These are phyloP conservation scores for Pelusios castaneus DNA, from an alignment of 2,113 vertebrate species.

Conservation along the genomic window DNA sequence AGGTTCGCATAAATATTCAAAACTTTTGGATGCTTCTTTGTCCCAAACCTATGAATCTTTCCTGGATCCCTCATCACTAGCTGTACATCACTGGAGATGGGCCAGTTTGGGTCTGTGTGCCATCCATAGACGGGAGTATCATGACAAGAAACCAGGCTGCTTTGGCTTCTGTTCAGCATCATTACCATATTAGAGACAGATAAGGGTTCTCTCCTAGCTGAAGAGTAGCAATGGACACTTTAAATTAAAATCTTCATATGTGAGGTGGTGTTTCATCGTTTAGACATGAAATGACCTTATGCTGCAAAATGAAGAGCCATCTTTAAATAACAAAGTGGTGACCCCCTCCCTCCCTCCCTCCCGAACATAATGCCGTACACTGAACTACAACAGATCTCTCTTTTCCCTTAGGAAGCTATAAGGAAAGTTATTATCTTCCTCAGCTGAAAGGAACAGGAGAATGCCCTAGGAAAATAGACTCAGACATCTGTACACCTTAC, in stretches of 20 bases:
- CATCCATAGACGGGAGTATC: not conserved
- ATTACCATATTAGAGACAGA: constrained; percentile 8
- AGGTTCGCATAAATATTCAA: not conserved
- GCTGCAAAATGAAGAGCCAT: constrained; percentile 71
- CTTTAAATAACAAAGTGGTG: constrained; percentile 72
- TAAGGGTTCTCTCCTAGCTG: constrained; percentile 58
- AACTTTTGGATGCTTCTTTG: not conserved
- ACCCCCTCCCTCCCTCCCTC: constrained; percentile 65
- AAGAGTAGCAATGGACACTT: constrained; percentile 61
- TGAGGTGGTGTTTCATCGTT: constrained; percentile 69
- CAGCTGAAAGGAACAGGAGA: not conserved
- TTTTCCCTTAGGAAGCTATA: constrained; percentile 36
- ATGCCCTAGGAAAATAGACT: not conserved
- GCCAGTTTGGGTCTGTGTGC: not conserved
- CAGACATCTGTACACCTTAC: not conserved
- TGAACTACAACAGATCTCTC: not conserved
- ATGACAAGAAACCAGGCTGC: not conserved
- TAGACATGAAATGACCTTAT: constrained; percentile 70
- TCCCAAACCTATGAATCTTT: not conserved
- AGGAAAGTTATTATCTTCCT: constrained; percentile 46
- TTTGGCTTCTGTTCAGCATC: not conserved
- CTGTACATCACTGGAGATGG: not conserved
- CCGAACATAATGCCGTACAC: constrained; percentile 53
- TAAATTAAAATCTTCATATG: constrained; percentile 74
- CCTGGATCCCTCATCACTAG: not conserved